Conservation (phyloP, 1,140 invertebrate genomes). For the Caenorhabditis remanei region DNA sequence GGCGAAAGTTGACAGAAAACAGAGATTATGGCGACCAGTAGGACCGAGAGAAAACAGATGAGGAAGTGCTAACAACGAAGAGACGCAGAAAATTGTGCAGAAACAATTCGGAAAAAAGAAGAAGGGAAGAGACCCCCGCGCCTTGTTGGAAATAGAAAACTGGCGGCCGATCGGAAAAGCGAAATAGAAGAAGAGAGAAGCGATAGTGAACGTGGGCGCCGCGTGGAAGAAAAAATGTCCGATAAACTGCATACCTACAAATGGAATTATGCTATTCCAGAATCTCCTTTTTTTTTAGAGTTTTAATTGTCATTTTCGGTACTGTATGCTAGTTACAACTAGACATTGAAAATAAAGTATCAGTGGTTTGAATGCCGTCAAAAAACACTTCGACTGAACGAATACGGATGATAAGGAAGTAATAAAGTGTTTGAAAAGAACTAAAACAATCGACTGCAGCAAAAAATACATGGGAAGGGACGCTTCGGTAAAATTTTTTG, state of each 20-base stretch:
- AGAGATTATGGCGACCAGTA: slow-evolving; percentile 23
- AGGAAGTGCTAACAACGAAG: neutral
- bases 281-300: too few species aligned
- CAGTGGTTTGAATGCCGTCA: too few species aligned
- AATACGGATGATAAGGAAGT: too few species aligned
- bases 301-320: too few species aligned
- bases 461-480: too few species aligned
- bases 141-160: slow-evolving; percentile 52
- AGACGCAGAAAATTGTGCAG: slow-evolving; percentile 18
- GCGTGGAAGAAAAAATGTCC: slow-evolving; percentile 22
- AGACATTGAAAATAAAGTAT: too few species aligned
- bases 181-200: slow-evolving; percentile 18
- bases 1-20: slow-evolving; percentile 38
- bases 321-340: too few species aligned
- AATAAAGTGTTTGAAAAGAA: too few species aligned
- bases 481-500: too few species aligned
- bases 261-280: neutral
- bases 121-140: neutral
- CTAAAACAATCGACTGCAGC: too few species aligned
- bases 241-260: slow-evolving; percentile 25
- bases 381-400: too few species aligned
- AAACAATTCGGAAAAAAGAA: slow-evolving; percentile 38
- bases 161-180: slow-evolving; percentile 23
- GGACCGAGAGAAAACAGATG: slow-evolving; percentile 6
- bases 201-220: slow-evolving; percentile 34